Percentiles rank a stretch among this genome's conserved stretches.
Evolutionary conservation across 1,140 invertebrate species (phyloP).

Genomic region (Holcopasites calliopsidis): DNA sequence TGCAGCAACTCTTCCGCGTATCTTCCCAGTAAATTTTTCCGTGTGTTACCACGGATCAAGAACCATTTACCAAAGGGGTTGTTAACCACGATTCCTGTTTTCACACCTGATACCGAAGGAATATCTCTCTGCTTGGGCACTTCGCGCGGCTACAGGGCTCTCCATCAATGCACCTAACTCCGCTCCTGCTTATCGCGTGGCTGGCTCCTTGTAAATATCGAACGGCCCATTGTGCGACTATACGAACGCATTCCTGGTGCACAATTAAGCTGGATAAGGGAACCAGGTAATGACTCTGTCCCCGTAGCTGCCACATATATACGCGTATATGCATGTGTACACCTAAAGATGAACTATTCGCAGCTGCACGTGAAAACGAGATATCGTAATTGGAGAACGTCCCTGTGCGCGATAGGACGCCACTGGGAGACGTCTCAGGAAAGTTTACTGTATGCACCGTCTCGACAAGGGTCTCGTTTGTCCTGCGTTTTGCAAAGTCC

Average conservation of each 20-base stretch:
- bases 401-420: slow-evolving; percentile 30
- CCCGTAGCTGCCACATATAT: slow-evolving; percentile 26
- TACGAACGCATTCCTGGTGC: slow-evolving; percentile 38
- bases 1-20: neutral
- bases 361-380: slow-evolving; percentile 54
- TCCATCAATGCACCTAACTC: slow-evolving; percentile 25
- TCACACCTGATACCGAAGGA: neutral
- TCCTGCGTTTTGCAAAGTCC: neutral
- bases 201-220: slow-evolving; percentile 53
- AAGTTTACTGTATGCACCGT: slow-evolving; percentile 18
- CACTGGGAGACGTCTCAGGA: slow-evolving; percentile 6
- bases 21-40: neutral
- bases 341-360: slow-evolving; percentile 34
- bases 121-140: no score
- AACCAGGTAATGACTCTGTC: slow-evolving; percentile 40
- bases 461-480: neutral
- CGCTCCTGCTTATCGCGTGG: slow-evolving; percentile 40
- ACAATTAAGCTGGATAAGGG: slow-evolving; percentile 49
- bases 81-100: neutral
- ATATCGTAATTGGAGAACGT: slow-evolving; percentile 60
- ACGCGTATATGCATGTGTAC: no score
- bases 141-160: neutral
- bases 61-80: neutral
- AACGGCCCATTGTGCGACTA: slow-evolving; percentile 30
- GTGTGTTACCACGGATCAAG: neutral